phyloP scores from a whole-genome alignment of 2,113 vertebrate genomes.

The Myrmecobius fasciatus region DNA sequence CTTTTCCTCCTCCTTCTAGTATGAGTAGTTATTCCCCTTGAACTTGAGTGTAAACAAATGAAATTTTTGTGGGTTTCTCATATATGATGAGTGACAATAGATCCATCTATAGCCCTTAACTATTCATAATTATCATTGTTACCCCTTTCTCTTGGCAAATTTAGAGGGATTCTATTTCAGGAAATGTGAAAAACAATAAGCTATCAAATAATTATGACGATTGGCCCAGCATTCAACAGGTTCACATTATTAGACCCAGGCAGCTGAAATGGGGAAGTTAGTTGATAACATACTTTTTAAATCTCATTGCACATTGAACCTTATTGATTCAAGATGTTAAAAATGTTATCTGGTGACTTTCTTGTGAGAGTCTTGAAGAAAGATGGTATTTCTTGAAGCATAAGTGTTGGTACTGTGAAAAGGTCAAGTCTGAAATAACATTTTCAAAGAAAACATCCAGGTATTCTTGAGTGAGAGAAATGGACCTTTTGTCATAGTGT shows the following conservation, averaged over 20 bases:
- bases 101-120: not conserved
- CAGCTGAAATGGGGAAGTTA: not conserved
- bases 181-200: not conserved
- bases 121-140: not conserved
- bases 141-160: not conserved
- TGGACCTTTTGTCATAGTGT: not conserved
- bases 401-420: constrained; percentile 17
- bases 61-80: not conserved
- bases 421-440: constrained; percentile 43
- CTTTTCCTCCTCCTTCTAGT: not conserved
- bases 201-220: not conserved
- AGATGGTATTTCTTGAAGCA: not conserved
- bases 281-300: not conserved
- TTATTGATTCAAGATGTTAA: not conserved
- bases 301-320: constrained; percentile 7
- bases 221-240: not conserved
- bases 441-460: constrained; percentile 57
- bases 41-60: not conserved
- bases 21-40: not conserved
- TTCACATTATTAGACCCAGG: not conserved
- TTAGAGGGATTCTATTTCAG: not conserved
- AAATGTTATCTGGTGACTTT: not conserved
- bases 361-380: constrained; percentile 45
- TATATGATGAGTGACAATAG: not conserved
- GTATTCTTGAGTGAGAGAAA: not conserved